These are phyloP conservation scores for Bovichtus diacanthus DNA, from an alignment of 2,797 vertebrate genomes.

Conservation along the genomic window DNA sequence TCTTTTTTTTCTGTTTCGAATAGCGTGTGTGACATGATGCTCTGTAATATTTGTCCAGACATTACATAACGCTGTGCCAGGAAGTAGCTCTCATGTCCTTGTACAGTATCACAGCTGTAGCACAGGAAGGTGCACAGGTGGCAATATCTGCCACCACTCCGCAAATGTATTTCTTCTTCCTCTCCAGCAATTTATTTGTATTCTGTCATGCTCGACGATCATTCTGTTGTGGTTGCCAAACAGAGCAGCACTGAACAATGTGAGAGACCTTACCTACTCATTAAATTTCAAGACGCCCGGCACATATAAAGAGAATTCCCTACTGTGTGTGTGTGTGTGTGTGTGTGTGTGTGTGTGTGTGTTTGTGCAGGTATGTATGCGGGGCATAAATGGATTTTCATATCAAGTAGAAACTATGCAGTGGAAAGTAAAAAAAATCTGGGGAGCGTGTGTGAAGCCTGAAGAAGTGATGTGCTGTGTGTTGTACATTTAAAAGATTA, in stretches of 20 bases:
- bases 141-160: conserved; percentile 31
- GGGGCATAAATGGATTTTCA: conserved; percentile 13
- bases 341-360: not conserved
- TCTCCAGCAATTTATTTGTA: conserved; percentile 62
- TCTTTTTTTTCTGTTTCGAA: conserved; percentile 1
- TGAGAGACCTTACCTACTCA: conserved; percentile 54
- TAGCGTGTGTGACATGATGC: not conserved
- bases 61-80: not conserved
- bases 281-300: conserved; percentile 61
- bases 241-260: conserved; percentile 38
- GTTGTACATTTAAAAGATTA: not conserved
- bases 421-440: not conserved
- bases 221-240: conserved; percentile 60
- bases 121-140: conserved; percentile 26
- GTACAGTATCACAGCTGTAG: not conserved
- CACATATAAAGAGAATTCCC: conserved; percentile 47
- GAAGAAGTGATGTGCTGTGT: not conserved
- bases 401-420: not conserved
- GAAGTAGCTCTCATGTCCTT: conserved; percentile 17
- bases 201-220: conserved; percentile 56
- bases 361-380: too few species aligned
- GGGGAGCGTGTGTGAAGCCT: not conserved
- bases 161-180: conserved; percentile 34
- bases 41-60: conserved; percentile 3
- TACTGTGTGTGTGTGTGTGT: conserved; percentile 5